Evolutionary conservation across 2,888 invertebrate species (phyloP), one percentile per base, ranked within the genome.

Genomic region (Myopa testacea): DNA sequence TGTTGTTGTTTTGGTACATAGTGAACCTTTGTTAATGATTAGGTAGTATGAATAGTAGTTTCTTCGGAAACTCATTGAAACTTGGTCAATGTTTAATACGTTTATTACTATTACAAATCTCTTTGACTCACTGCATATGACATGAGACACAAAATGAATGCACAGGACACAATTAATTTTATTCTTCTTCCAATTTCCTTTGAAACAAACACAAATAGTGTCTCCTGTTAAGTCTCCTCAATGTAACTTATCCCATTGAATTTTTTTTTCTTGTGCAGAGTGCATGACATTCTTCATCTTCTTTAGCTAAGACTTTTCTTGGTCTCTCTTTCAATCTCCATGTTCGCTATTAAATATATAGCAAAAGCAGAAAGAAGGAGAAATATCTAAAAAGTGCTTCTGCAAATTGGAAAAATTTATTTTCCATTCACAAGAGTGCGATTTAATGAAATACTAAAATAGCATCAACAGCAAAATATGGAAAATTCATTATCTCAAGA

Each of bases 261-360:
- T 26, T 26, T 26, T 1, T 26, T 26, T 26, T 26, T 26, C 26
- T 26, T 26, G 26, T 26, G 26, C 26, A 26, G 26, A 26, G 26
- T 26, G 26, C 14, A 12, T 72, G 72, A 73, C 73, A 19, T 72
- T 73, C 45, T 62, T 34, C 12, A 19, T 60, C 40, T 73, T 26
- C 62, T 73, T 34, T 62, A 26, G 73, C 73, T 73, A 62, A 19
- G 73, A 40, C 16, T 52, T 45, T 73, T 37, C 45, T 26, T 37
- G 12, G 45, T 62, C 60, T 34, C 40, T 26, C 58, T 38, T 73
- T 73, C 38, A 14, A 62, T 62, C 62, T 16, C 45, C 55, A 70
- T 52, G n/a, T 73, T 73, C 73, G 73, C 62, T 62, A 73, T 73
- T 73, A 73, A 62, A 71, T 40, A 26, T 26, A 26, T 26, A 2